Conservation (phyloP, 1,140 invertebrate species). For the Drosophila bocqueti region DNA sequence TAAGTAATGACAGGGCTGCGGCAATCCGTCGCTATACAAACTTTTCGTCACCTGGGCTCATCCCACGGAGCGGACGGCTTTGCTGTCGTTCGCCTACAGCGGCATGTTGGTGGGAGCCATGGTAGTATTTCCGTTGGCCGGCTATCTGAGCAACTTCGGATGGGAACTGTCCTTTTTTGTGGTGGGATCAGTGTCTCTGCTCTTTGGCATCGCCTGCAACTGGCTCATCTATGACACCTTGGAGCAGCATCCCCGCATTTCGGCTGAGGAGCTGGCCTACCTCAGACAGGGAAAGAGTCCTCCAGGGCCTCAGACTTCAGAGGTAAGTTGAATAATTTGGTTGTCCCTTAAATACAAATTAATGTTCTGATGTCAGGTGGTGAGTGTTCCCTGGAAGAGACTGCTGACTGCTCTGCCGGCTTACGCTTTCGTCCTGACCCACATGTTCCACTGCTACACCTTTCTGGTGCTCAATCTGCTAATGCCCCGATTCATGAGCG, state of each 20-base stretch:
- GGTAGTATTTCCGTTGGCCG: slow-evolving; percentile 66
- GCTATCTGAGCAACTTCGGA: slow-evolving; percentile 59
- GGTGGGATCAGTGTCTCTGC: slow-evolving; percentile 45
- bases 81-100: slow-evolving; percentile 74
- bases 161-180: slow-evolving; percentile 74
- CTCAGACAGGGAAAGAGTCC: slow-evolving; percentile 27
- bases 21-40: slow-evolving; percentile 73
- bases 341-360: too few species aligned
- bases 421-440: slow-evolving; percentile 72
- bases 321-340: slow-evolving; percentile 14
- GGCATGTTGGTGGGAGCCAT: slow-evolving; percentile 67
- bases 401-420: slow-evolving; percentile 58
- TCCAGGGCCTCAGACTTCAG: not conserved
- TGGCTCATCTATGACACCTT: slow-evolving; percentile 72
- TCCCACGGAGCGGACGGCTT: slow-evolving; percentile 71
- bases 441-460: slow-evolving; percentile 71
- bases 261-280: slow-evolving; percentile 53
- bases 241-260: slow-evolving; percentile 70
- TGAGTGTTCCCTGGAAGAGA: slow-evolving; percentile 58
- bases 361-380: slow-evolving; percentile 19
- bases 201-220: slow-evolving; percentile 59
- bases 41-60: slow-evolving; percentile 76
- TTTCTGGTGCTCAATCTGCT: slow-evolving; percentile 55
- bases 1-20: slow-evolving; percentile 58
- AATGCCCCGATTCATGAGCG: slow-evolving; percentile 72